These are phyloP conservation scores for Glaucidium brasilianum DNA, from an alignment of 2,113 vertebrate genomes.

Conservation along the genomic window DNA sequence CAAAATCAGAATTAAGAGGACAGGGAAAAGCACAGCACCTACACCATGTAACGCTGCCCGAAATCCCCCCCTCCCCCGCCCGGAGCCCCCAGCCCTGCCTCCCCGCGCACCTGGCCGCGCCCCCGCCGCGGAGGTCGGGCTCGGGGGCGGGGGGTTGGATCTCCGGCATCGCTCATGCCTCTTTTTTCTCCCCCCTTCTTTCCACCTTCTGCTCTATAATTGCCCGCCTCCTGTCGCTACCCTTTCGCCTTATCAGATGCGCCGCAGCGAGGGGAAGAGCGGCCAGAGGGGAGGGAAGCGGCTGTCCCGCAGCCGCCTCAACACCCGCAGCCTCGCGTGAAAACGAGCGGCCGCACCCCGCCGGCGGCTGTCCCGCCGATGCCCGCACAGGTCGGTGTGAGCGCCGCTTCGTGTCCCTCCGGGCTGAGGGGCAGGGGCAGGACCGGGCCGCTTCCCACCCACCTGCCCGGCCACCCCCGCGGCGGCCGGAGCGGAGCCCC, in stretches of 20 bases:
- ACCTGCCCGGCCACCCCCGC: neutral
- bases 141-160: neutral
- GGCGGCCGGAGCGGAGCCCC: neutral
- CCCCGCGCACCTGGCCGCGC: slow-evolving; percentile 25
- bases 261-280: neutral
- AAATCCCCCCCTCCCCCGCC: neutral
- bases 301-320: neutral
- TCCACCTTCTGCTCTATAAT: slow-evolving; percentile 57
- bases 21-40: neutral
- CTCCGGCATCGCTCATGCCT: neutral
- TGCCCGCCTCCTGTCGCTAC: slow-evolving; percentile 41
- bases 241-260: slow-evolving; percentile 13
- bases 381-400: slow-evolving; percentile 39
- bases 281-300: neutral
- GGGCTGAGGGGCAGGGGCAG: neutral
- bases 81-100: neutral
- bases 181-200: neutral
- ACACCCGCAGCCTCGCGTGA: neutral
- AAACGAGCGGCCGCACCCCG: neutral
- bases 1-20: neutral
- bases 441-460: neutral
- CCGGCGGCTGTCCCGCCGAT: neutral
- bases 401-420: neutral
- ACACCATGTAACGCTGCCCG: neutral
- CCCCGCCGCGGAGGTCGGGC: neutral